Evolutionary conservation across 2,888 invertebrate genomes (phyloP).

Genomic region (Phaonia tiefii): DNA sequence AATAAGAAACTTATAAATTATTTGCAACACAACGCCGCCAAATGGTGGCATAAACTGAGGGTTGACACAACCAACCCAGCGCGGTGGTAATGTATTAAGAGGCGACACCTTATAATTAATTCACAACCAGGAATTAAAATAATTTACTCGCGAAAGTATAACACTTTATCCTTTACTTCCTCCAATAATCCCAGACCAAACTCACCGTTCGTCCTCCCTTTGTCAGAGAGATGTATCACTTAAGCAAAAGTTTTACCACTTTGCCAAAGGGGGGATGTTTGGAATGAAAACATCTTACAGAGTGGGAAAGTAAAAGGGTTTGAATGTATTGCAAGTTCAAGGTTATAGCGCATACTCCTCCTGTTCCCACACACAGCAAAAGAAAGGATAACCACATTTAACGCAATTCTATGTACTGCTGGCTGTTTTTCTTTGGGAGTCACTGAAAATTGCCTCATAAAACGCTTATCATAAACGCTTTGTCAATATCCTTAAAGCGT

Average conservation of each 20-base stretch:
- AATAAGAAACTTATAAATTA: slow-evolving; percentile 60
- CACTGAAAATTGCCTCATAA: slow-evolving; percentile 68
- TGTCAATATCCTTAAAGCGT: slow-evolving; percentile 72
- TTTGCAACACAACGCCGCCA: slow-evolving; percentile 51
- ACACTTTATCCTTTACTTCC: slow-evolving; percentile 51
- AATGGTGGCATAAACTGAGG: slow-evolving; percentile 58
- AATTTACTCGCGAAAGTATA: slow-evolving; percentile 69
- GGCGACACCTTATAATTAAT: slow-evolving; percentile 78
- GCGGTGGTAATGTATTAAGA: slow-evolving; percentile 63
- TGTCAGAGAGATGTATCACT: slow-evolving; percentile 30
- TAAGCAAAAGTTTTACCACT: slow-evolving; percentile 36
- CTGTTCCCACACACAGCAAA: slow-evolving; percentile 30
- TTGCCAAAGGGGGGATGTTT: slow-evolving; percentile 25
- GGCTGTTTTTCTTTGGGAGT: slow-evolving; percentile 9
- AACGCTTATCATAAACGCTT: slow-evolving; percentile 74
- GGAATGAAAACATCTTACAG: not conserved
- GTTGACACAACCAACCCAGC: slow-evolving; percentile 51
- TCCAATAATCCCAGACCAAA: slow-evolving; percentile 49
- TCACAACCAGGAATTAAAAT: slow-evolving; percentile 76
- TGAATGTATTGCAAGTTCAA: slow-evolving; percentile 12
- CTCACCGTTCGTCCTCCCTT: slow-evolving; percentile 1
- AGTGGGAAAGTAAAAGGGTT: slow-evolving; percentile 19
- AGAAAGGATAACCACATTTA: slow-evolving; percentile 67
- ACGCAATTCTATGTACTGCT: slow-evolving; percentile 23
- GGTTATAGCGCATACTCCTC: slow-evolving; percentile 16